Base-by-base conservation (phyloP, 2,797 vertebrate genomes). In the Vireo griseus region DNA sequence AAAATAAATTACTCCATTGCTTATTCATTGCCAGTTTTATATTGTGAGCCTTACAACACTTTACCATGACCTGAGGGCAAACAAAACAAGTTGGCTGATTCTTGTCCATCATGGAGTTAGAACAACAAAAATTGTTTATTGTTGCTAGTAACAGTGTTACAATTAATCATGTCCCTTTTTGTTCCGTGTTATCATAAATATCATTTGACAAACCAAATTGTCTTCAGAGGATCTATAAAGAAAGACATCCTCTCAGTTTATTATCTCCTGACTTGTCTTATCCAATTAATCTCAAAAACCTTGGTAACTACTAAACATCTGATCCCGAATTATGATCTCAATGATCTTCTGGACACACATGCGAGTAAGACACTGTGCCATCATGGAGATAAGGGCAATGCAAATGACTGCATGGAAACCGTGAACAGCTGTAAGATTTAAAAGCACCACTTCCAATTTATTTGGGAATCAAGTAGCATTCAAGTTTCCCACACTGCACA, bases 191-290 rank as follows among this genome's bases (percentile, higher is more conserved):
- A n/a, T 68, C n/a, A 51, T 54, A 96, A 96, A 95, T 33, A 73
- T 37, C 52, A 94, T 94, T 95, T 96, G 79, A 94, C 97, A 96
- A 94, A 92, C 55, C 51, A 93, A 95, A 97, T 84, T 92, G 54
- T 74, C 76, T 96, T 95, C 88, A 44, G 42, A 78, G 39, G 31
- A 67, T 92, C 69, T 62, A 84, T 72, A 74, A 95, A 91, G 62
- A 83, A 74, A 39, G 66, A 37, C 33, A 55, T 50, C 35, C 61
- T 94, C 80, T 91, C 83, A 74, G 54, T 93, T 96, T 96, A 92
- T 93, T 68, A 22, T 86, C 51, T 94, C 67, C 95, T 93, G 67
- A 72, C 28, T 26, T 62, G 11, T 59, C 37, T 92, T 77, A 94
- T 51, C 50, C 90, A 81, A 54, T 95, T 91, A 76, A 50, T 55